Evolutionary conservation across 2,113 vertebrate species (phyloP), one percentile per base, ranked within the genome.

Genomic region (Arizona elegans): DNA sequence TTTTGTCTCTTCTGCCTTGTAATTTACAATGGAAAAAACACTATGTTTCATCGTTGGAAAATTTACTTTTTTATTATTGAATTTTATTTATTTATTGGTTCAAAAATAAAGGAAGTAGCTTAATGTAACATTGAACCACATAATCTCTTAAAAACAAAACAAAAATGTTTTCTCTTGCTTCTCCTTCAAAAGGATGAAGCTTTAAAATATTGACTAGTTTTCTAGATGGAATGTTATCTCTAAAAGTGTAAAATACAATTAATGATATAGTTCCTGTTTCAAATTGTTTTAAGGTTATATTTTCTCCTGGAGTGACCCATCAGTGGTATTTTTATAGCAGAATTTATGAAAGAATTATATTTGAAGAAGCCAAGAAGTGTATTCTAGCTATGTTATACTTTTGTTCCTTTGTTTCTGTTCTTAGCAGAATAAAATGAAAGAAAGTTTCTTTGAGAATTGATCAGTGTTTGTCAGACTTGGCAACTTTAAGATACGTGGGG

Each of bases 211-310:
- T 96, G 91, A 21, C 85, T 0, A 0, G 5, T 10, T 26, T 47
- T 5, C 5, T 81, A 6, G 0, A 0, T 90, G 87, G 26, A 19
- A 88, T 92, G 86, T 92, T 47, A 86, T 17, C 87, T 29, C 0
- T 0, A 81, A 52, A 4, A 12, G 88, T 24, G 38, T 24, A 5
- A 53, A 38, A 55, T 87, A 29, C 8, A 91, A 62, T 81, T 93
- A 95, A 92, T 52, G 2, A 8, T 70, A 0, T 81, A 1, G 70
- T 95, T 75, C 0, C 0, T 90, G 55, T 11, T 89, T 89, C 10
- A 93, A 47, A 59, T 24, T 88, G 10, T 38, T 23, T n/a, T 81
- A 43, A 1, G 75, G 75, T 81, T 81, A 21, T 3, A 10, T 33
- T 81, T 11, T 17, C 87, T 47, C 23, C 15, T 81, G 38, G 87